Evolutionary conservation across 1,140 invertebrate genomes (phyloP).

Genomic region (Zaprionus nigranus): DNA sequence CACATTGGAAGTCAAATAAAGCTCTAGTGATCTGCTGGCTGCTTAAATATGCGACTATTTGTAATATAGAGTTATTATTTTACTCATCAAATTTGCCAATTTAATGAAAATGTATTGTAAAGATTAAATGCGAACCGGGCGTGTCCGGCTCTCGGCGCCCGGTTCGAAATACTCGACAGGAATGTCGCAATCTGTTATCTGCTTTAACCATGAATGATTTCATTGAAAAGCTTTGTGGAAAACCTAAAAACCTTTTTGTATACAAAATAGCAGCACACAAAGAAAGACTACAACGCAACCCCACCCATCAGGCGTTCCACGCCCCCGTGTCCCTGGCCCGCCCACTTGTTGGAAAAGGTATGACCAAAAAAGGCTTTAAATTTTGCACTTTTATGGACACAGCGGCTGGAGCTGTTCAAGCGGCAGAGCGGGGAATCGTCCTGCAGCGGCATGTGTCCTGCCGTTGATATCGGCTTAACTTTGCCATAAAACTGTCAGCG

Average conservation of each 20-base stretch:
- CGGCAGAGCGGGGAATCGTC: constrained; percentile 24
- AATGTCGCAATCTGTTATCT: constrained; percentile 65
- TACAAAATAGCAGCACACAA: constrained; percentile 40
- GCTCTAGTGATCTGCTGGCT: neutral
- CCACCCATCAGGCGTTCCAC: neutral
- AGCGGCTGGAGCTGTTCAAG: neutral
- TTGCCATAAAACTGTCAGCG: constrained; percentile 82
- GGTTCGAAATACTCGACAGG: constrained; percentile 22
- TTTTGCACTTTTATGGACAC: constrained; percentile 72
- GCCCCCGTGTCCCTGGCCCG: neutral
- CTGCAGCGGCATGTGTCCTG: constrained; percentile 69
- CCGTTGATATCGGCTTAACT: constrained; percentile 82
- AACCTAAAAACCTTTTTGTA: constrained; percentile 76
- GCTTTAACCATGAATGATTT: constrained; percentile 75
- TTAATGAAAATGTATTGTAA: constrained; percentile 13
- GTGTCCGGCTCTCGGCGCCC: neutral
- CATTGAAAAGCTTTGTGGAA: constrained; percentile 70
- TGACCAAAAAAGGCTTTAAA: constrained; percentile 71
- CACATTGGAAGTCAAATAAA: neutral
- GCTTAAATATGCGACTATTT: neutral
- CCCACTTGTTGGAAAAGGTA: constrained; percentile 76
- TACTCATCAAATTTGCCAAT: neutral
- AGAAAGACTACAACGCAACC: constrained; percentile 9
- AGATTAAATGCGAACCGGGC: neutral
- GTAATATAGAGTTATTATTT: neutral